Base-by-base conservation (phyloP, 2,113 vertebrate genomes). In the Melanotaenia duboulayi region DNA sequence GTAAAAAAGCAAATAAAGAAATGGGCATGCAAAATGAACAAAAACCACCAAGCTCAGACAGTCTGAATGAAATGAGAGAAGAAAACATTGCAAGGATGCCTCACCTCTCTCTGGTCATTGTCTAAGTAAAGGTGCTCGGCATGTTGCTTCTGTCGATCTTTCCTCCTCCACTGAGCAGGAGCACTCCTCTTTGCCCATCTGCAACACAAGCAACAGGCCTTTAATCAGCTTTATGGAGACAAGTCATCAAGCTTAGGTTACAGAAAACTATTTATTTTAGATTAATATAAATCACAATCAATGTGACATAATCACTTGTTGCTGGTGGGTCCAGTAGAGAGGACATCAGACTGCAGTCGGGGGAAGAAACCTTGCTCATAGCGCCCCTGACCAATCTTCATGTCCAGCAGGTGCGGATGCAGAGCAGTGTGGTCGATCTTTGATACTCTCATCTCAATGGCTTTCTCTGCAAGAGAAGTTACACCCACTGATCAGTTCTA, bases 311-410 rank as follows among this genome's bases (percentile, higher is more conserved):
- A 90, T 96, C 62, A 99, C 98, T 99, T 99, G 92, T 99, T 99
- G 93, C 96, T 96, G 82, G 94, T 95, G 85, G 98, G 98, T 71
- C 97, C 97, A 0, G 95, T 95, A 63, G 96, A 97, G 62, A 99
- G 96, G 40, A 99, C 98, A 12, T 98, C 97, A 28, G 96, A 95
- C 87, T 99, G 97, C 62, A 99, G 94, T 23, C 94, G 95, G 35
- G 97, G 98, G 88, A 99, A 99, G 93, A 99, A 99, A 64, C 98
- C 97, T 17, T 95, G 96, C 82, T 99, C 96, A 0, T 99, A 99
- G 69, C 98, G 98, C 2, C 98, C 98, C 92, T 99, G 98, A 51
- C 98, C 98, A 23, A 99, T 99, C 94, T 97, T 99, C 98, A 99
- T 99, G 89, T 99, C 98, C 91, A 99, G 91, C 73, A 99, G 94